A percentile compares a stretch with the other conserved stretches of the same genome.
phyloP scores from a whole-genome alignment of 2,113 vertebrate genomes.

The Ciconia boyciana region DNA sequence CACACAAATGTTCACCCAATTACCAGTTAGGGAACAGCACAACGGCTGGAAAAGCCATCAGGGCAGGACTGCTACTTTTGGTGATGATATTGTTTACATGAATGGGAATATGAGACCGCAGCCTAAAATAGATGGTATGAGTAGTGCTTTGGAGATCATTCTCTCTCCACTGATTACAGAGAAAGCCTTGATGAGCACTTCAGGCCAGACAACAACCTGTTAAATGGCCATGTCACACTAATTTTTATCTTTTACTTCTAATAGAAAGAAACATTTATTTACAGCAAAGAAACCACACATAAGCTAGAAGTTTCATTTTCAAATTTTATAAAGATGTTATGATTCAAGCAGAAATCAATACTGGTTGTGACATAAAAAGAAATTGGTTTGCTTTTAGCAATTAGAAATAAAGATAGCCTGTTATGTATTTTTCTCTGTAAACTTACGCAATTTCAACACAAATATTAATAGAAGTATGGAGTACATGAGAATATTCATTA shows the following conservation, averaged over 20 bases:
- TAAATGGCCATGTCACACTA: neutral
- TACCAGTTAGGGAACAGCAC: neutral
- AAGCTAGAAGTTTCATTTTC: neutral
- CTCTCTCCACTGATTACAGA: neutral
- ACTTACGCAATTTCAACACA: neutral
- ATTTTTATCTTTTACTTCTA: neutral
- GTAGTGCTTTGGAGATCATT: slow-evolving; percentile 2
- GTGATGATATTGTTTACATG: slow-evolving; percentile 40
- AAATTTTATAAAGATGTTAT: neutral
- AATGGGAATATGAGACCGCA: slow-evolving; percentile 38
- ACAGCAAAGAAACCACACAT: neutral
- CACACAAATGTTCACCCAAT: slow-evolving; percentile 10
- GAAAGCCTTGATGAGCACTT: slow-evolving; percentile 30
- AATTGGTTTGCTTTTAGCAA: neutral
- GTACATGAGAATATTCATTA: neutral
- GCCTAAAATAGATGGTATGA: slow-evolving; percentile 27
- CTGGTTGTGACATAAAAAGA: neutral
- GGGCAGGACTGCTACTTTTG: neutral
- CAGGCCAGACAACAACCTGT: slow-evolving; percentile 21
- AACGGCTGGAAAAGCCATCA: neutral
- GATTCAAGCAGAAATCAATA: neutral
- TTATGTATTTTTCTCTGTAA: neutral
- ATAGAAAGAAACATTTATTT: neutral
- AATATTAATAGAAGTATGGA: neutral
- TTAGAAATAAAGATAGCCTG: neutral